Evolutionary conservation across 1,140 invertebrate genomes (phyloP), one percentile per base, ranked within the genome.

Genomic region (Archivesica marissinica): DNA sequence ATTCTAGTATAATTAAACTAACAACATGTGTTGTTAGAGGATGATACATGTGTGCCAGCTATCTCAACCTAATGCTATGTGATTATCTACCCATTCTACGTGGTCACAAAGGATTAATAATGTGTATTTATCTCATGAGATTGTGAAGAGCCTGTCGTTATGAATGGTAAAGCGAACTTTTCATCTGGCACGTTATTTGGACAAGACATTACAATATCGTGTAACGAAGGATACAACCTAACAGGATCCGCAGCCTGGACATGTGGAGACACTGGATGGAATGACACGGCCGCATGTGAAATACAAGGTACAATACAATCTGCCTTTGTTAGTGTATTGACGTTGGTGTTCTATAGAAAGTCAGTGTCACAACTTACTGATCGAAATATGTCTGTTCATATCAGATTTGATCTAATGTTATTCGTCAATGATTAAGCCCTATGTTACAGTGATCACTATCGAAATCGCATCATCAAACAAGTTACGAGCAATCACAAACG

Each of bases 291-390:
- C 4, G 2, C n/a, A 9, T 75, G 72, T 75, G 17, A 33, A 35
- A 75, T 75, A 33, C 41, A 75, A 50, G 72, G 72, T 75, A 41
- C n/a, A n/a, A n/a, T n/a, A n/a, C n/a, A n/a, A n/a, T n/a, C n/a
- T n/a, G n/a, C n/a, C n/a, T n/a, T n/a, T n/a, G n/a, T n/a, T n/a
- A n/a, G n/a, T n/a, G n/a, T n/a, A n/a, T n/a, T n/a, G n/a, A n/a
- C n/a, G n/a, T n/a, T n/a, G n/a, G n/a, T n/a, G n/a, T n/a, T n/a
- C n/a, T n/a, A n/a, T n/a, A n/a, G n/a, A n/a, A n/a, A n/a, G n/a
- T n/a, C n/a, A n/a, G n/a, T n/a, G n/a, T n/a, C n/a, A n/a, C n/a
- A n/a, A n/a, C n/a, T n/a, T n/a, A n/a, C n/a, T n/a, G n/a, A n/a
- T n/a, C n/a, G n/a, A n/a, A n/a, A n/a, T n/a, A n/a, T n/a, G n/a